Evolutionary conservation across 2,113 vertebrate genomes (phyloP), one percentile per base, ranked within the genome.

Genomic region (Symphodus melops): DNA sequence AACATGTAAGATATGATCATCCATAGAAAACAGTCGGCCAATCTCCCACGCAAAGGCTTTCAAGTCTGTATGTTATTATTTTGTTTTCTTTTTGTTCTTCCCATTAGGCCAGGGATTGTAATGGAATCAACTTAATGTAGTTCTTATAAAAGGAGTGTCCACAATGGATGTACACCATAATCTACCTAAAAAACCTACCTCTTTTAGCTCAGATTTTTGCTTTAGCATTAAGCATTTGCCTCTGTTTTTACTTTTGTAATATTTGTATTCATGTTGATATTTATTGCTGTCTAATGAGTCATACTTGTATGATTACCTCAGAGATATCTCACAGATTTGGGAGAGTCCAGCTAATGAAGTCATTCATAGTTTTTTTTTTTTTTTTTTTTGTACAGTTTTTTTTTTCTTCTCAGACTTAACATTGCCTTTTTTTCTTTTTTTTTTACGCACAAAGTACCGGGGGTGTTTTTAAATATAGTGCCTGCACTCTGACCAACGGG

Each of bases 191-290:
- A 82, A 88, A 94, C 82, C 94, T 94, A 94, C 94, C 94, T 94
- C 94, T 94, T 91, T 92, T 93, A 91, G 92, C 93, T 91, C 93
- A 92, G 90, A 91, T 92, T 89, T 83, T 90, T 92, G 90, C 90
- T 92, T 92, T 90, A 88, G 87, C 91, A 90, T 92, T 89, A 88
- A 93, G 92, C 89, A 90, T 90, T 91, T 93, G 91, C 92, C 89
- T 93, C 90, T 87, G 88, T 92, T 93, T 92, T 91, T 91, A 91
- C 88, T 93, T 93, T 93, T 93, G 88, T 92, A 91, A 93, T 93
- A 92, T 94, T 94, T 94, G 91, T 93, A 93, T 92, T 89, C 92
- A 88, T 94, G 92, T 94, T 93, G 92, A 86, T 95, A 95, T 95
- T 95, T 95, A 95, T 95, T 95, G 91, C 89, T 90, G 89, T 92